Evolutionary conservation across 2,797 vertebrate species (phyloP).

Genomic region (Rhinichthys osculus): DNA sequence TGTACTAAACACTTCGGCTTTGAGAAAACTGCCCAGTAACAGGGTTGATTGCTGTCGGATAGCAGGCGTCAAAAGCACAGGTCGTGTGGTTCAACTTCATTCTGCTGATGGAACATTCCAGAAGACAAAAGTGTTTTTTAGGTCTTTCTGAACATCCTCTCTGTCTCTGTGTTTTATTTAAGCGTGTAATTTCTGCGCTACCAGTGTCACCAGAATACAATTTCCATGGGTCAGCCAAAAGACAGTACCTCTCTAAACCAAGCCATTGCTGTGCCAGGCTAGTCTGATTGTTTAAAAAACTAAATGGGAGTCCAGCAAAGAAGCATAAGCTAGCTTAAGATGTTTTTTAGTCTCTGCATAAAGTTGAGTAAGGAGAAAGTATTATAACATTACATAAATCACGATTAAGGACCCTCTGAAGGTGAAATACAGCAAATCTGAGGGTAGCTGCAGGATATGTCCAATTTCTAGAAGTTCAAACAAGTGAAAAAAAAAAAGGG

Average conservation of each 20-base stretch:
- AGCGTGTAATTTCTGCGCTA: neutral
- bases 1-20: neutral
- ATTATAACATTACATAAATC: conserved; percentile 1
- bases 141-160: neutral
- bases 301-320: neutral
- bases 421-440: conserved; percentile 13
- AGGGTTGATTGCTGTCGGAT: neutral
- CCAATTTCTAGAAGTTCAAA: conserved; percentile 31
- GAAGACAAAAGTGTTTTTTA: neutral
- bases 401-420: conserved; percentile 6
- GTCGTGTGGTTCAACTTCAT: conserved; percentile 3
- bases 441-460: neutral
- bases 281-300: neutral
- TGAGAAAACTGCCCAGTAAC: conserved; percentile 12
- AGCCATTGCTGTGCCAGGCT: neutral
- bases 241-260: neutral
- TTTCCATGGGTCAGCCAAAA: neutral
- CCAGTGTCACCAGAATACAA: neutral
- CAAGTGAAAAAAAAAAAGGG: neutral
- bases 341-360: neutral
- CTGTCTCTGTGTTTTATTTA: neutral
- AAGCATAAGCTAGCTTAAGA: neutral
- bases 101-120: conserved; percentile 17
- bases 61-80: conserved; percentile 16
- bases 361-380: neutral